phyloP scores from a whole-genome alignment of 2,888 invertebrate species.

The Orthonychiurus folsomi region DNA sequence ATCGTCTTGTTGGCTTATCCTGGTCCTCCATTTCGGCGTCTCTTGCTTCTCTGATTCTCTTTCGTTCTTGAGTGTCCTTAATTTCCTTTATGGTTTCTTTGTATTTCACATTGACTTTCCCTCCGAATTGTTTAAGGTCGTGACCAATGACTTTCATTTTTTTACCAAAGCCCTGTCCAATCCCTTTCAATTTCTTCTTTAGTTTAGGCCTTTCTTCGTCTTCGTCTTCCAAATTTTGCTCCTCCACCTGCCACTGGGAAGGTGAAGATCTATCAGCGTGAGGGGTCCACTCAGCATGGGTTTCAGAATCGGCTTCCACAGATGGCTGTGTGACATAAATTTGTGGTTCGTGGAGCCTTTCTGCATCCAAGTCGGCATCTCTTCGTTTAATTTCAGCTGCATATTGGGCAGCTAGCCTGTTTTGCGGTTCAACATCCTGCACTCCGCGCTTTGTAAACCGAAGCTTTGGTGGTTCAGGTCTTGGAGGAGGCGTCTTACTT shows the following conservation, averaged over 20 bases:
- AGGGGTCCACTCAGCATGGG: slow-evolving; percentile 10
- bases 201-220: slow-evolving; percentile 31
- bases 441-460: slow-evolving; percentile 39
- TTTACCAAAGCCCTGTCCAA: slow-evolving; percentile 29
- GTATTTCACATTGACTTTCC: slow-evolving; percentile 24
- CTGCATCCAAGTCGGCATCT: slow-evolving; percentile 15
- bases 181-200: slow-evolving; percentile 28
- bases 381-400: slow-evolving; percentile 17
- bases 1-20: slow-evolving; percentile 18
- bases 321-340: slow-evolving; percentile 30
- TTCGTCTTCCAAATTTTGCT: slow-evolving; percentile 10
- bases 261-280: not conserved
- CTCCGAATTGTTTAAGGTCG: slow-evolving; percentile 28
- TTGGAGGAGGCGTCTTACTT: slow-evolving; percentile 49
- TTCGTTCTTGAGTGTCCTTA: slow-evolving; percentile 38
- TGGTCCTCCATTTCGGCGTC: slow-evolving; percentile 37
- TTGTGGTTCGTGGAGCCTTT: slow-evolving; percentile 21
- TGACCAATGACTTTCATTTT: slow-evolving; percentile 26
- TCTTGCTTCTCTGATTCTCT: slow-evolving; percentile 44
- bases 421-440: slow-evolving; percentile 9
- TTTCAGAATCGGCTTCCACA: slow-evolving; percentile 15
- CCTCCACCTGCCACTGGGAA: slow-evolving; percentile 1
- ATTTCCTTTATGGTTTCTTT: slow-evolving; percentile 31
- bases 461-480: slow-evolving; percentile 54
- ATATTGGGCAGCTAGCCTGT: slow-evolving; percentile 27